phyloP scores from a whole-genome alignment of 2,113 vertebrate genomes.

The Solenodon paradoxus region DNA sequence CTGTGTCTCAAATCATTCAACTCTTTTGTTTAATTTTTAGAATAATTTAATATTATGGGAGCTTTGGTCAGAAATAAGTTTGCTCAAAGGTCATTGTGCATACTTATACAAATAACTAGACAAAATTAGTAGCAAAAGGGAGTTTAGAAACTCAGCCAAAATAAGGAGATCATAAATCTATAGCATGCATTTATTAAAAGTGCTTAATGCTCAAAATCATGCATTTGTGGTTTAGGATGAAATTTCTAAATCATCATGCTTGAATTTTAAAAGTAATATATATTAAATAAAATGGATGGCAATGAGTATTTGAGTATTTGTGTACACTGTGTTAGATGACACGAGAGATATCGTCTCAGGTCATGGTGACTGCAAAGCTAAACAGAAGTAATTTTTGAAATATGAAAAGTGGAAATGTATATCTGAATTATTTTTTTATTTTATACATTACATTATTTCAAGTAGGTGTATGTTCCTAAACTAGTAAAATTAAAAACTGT shows the following conservation, averaged over 20 bases:
- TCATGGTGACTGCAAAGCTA: neutral
- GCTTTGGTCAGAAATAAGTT: neutral
- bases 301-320: neutral
- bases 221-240: neutral
- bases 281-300: neutral
- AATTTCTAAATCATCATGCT: neutral
- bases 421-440: neutral
- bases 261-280: neutral
- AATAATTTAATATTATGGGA: neutral
- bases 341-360: neutral
- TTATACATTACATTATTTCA: neutral
- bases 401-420: neutral
- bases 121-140: neutral
- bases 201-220: neutral
- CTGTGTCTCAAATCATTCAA: neutral
- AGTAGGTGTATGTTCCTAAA: neutral
- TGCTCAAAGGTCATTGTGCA: neutral
- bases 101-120: neutral
- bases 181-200: neutral
- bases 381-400: neutral
- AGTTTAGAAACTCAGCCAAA: neutral
- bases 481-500: neutral
- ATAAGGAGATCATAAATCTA: neutral
- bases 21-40: neutral
- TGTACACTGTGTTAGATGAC: neutral